phyloP scores from a whole-genome alignment of 2,888 invertebrate species.

The Latrodectus elegans region DNA sequence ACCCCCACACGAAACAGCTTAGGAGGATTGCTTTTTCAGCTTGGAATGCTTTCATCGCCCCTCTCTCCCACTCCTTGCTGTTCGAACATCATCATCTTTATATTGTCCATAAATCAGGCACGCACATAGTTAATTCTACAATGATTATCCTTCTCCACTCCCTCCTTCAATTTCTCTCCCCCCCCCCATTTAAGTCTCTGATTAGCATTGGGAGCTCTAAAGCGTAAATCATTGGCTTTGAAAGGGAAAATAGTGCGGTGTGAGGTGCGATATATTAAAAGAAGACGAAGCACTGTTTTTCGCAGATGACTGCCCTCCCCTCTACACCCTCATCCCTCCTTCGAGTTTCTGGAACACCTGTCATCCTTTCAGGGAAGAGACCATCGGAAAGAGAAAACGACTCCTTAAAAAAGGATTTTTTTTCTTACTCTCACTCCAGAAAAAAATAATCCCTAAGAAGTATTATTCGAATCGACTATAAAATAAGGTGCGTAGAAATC shows the following conservation, averaged over 20 bases:
- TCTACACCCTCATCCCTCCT: too few species aligned
- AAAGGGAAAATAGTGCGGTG: background rate
- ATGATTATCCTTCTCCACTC: background rate
- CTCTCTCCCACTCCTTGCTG: background rate
- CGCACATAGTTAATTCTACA: constrained; percentile 3
- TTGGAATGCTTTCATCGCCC: background rate
- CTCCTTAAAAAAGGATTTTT: too few species aligned
- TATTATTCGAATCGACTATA: too few species aligned
- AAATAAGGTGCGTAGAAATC: too few species aligned
- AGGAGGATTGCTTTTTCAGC: too few species aligned
- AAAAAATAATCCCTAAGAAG: too few species aligned
- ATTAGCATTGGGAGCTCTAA: background rate
- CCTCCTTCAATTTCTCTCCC: background rate
- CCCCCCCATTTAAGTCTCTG: background rate
- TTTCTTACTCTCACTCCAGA: too few species aligned
- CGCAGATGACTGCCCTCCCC: too few species aligned
- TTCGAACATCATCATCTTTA: constrained; percentile 18
- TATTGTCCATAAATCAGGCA: constrained; percentile 7
- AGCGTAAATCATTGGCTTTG: constrained; percentile 1
- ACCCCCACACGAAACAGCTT: too few species aligned
- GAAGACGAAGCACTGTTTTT: background rate
- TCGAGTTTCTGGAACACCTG: too few species aligned
- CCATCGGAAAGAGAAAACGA: too few species aligned
- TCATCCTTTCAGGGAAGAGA: too few species aligned
- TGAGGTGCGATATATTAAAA: background rate